Base-by-base conservation (phyloP, 2,113 vertebrate species). In the Hylia prasina region DNA sequence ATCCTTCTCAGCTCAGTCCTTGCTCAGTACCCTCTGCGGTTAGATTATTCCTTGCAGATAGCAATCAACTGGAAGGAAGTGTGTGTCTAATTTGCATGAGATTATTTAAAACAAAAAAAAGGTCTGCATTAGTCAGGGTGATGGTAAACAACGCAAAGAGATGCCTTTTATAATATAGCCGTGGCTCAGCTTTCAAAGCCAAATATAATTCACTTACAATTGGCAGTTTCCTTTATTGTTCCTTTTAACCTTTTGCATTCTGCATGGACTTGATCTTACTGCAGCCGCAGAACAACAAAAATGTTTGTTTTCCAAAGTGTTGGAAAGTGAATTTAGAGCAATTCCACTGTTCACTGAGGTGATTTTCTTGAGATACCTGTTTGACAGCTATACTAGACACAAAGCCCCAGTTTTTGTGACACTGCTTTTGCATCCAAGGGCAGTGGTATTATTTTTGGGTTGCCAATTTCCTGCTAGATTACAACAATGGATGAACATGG, bases 11-110 rank as follows among this genome's bases (percentile, higher is more conserved):
- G 97, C 97, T 97, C 96, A 73, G 98, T 98, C 98, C 97, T 98
- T 97, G 96, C 95, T 96, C 95, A 15, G 96, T 97, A 96, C 96
- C 97, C 98, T 98, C 95, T 97, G 97, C 40, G 24, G 96, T 97
- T 98, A 98, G 98, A 98, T 98, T 98, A 98, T 98, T 98, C 97
- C 97, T 98, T 97, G 97, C 98, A 98, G 98, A 98, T 98, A 98
- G 98, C 98, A 98, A 98, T 98, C 98, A 98, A 98, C 98, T 98
- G 97, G 98, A 98, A 98, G 98, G 98, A 98, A 98, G 98, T 98
- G 96, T 98, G 98, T 98, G 98, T 98, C 98, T 98, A 98, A 98
- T 98, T 98, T 98, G 98, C 98, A 98, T 98, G 98, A 98, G 98
- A 98, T 98, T 98, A 98, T 98, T 98, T 98, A 98, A 98, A 98